phyloP scores from a whole-genome alignment of 2,113 vertebrate species.

The Pseudopipra pipra region DNA sequence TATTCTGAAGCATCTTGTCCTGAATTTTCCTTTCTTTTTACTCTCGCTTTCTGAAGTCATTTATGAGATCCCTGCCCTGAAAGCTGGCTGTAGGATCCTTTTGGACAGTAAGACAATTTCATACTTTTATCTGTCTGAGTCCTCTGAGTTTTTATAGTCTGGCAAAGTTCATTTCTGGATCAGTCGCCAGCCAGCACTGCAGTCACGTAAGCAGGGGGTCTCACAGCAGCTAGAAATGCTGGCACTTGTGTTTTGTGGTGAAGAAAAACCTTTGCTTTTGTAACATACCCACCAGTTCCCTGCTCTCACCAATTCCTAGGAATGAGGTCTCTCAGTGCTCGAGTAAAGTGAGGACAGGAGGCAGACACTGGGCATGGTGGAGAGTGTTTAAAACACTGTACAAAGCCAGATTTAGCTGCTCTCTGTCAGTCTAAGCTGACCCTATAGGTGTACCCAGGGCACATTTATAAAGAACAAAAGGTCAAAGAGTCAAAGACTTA shows the following conservation, averaged over 20 bases:
- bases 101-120: not conserved
- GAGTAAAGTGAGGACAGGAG: not conserved
- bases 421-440: not conserved
- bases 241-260: not conserved
- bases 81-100: not conserved
- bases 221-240: not conserved
- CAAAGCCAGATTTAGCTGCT: constrained; percentile 28
- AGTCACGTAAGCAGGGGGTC: not conserved
- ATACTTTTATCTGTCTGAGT: not conserved
- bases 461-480: constrained; percentile 53
- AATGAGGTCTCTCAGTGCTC: not conserved
- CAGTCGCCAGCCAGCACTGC: not conserved
- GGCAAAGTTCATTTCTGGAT: not conserved
- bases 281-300: not conserved
- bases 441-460: constrained; percentile 21
- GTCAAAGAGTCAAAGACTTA: constrained; percentile 46
- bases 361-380: not conserved
- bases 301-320: not conserved
- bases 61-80: not conserved
- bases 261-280: not conserved
- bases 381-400: not conserved
- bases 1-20: not conserved
- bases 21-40: not conserved
- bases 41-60: not conserved
- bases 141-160: not conserved